Evolutionary conservation across 2,113 vertebrate species (phyloP).

Genomic region (Toxotes chatareus): DNA sequence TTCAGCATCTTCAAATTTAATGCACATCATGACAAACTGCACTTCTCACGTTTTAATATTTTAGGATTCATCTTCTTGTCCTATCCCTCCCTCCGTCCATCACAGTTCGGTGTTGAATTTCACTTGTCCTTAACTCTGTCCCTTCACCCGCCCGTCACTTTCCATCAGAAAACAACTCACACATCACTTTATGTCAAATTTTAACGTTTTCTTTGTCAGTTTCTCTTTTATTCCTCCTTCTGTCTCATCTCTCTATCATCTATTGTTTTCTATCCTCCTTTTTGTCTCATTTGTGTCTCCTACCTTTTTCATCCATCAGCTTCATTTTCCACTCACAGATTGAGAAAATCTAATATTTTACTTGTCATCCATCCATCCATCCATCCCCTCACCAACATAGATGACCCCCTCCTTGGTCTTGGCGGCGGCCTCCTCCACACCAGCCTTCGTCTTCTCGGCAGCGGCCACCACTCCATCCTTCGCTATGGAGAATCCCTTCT

Average conservation of each 20-base stretch:
- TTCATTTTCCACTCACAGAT: background rate
- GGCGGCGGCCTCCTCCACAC: conserved; percentile 93
- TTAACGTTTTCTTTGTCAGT: background rate
- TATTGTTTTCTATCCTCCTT: background rate
- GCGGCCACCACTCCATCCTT: conserved; percentile 95
- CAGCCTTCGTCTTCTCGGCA: conserved; percentile 96
- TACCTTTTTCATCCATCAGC: background rate
- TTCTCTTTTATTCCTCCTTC: background rate
- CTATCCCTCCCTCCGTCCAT: background rate
- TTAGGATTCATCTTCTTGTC: background rate
- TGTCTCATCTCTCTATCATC: background rate
- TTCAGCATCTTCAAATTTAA: too few species aligned
- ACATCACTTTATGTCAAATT: background rate
- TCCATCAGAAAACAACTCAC: background rate
- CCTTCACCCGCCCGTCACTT: background rate
- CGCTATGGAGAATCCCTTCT: conserved; percentile 96
- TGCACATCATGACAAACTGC: too few species aligned
- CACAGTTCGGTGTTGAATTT: background rate
- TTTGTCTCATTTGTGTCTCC: background rate
- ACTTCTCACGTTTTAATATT: background rate
- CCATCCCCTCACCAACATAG: conserved; percentile 83
- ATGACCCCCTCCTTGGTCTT: conserved; percentile 98
- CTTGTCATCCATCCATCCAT: conserved; percentile 6
- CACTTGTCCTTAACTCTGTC: background rate
- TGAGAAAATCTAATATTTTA: too few species aligned